A percentile compares a stretch with the other conserved stretches of the same genome.
Conservation (phyloP, 2,797 vertebrate genomes). For the Prunella strophiata region DNA sequence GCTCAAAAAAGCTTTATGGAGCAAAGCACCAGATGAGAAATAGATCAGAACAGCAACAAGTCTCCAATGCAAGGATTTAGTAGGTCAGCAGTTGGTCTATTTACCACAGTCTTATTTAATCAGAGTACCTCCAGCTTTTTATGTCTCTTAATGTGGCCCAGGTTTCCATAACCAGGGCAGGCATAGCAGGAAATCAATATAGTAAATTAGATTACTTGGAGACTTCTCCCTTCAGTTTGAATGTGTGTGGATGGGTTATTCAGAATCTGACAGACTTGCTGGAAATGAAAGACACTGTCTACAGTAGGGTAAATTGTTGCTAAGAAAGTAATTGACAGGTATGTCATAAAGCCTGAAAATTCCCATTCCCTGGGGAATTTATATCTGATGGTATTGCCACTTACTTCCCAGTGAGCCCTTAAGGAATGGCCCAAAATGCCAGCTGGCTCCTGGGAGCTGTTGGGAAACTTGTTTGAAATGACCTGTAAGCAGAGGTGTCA, state of each 20-base stretch:
- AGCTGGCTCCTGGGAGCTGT: background rate
- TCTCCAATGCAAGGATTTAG: conserved; percentile 23
- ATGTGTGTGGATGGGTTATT: background rate
- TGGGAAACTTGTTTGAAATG: background rate
- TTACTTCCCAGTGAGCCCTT: background rate
- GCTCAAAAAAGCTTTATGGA: background rate
- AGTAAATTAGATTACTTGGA: conserved; percentile 40
- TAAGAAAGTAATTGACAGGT: background rate
- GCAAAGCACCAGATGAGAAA: conserved; percentile 45
- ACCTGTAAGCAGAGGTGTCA: background rate
- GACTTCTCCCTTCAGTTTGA: conserved; percentile 22
- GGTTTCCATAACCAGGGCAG: conserved; percentile 32
- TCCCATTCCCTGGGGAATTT: background rate
- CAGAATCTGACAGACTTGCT: background rate
- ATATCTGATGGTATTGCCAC: background rate
- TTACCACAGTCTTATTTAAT: conserved; percentile 38
- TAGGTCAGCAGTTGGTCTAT: conserved; percentile 46
- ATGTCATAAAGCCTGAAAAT: background rate
- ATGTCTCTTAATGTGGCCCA: conserved; percentile 32
- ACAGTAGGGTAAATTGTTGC: background rate
- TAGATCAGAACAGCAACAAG: conserved; percentile 5
- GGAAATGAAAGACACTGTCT: background rate
- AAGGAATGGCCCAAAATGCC: background rate
- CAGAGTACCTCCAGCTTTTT: conserved; percentile 45
- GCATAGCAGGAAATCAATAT: conserved; percentile 13